Percentiles rank a stretch among this genome's conserved stretches.
Evolutionary conservation across 2,113 vertebrate species (phyloP).

Genomic region (Microtus ochrogaster): DNA sequence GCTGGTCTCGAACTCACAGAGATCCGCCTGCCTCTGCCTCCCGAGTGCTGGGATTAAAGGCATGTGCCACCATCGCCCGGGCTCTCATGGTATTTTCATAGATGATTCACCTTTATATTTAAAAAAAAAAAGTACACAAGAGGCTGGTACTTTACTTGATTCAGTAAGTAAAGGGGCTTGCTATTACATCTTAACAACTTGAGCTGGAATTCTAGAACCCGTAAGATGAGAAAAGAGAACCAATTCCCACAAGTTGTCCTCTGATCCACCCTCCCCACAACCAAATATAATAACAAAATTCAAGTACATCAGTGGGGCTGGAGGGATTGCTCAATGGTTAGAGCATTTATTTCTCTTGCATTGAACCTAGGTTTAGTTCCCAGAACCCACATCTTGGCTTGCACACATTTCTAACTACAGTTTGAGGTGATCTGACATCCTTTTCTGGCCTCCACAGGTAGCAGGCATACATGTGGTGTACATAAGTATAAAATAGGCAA

Average conservation of each 20-base stretch:
- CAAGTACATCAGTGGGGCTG: background rate
- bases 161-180: background rate
- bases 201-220: background rate
- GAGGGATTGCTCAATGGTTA: background rate
- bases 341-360: background rate
- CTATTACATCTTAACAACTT: background rate
- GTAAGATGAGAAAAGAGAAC: background rate
- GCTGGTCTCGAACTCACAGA: too few species aligned
- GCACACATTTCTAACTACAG: background rate
- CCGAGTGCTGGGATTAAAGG: too few species aligned
- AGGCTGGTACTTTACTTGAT: background rate
- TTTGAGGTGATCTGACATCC: background rate
- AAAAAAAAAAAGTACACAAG: conserved; percentile 18
- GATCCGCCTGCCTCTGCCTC: too few species aligned
- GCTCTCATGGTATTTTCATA: conserved; percentile 42
- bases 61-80: too few species aligned
- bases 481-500: background rate
- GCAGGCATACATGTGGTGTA: background rate
- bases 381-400: background rate
- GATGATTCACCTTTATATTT: conserved; percentile 37
- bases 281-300: background rate
- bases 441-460: background rate
- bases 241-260: background rate
- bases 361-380: background rate
- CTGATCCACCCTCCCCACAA: background rate